Evolutionary conservation across 2,797 vertebrate species (phyloP).

Genomic region (Lateolabrax maculatus): DNA sequence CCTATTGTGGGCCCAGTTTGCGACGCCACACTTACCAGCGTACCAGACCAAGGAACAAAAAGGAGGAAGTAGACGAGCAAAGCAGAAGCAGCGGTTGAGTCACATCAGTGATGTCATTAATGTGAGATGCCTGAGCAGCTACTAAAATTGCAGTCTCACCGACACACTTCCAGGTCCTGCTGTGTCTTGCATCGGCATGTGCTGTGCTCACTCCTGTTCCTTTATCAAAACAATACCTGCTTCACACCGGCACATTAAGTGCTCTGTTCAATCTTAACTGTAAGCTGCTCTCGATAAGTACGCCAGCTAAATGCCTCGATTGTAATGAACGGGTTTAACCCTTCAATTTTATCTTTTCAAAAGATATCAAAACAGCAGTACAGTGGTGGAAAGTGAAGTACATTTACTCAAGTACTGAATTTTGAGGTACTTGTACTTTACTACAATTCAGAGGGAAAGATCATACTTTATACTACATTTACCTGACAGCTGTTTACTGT

Average conservation of each 20-base stretch:
- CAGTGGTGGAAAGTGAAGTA: background rate
- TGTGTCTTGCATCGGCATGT: constrained; percentile 69
- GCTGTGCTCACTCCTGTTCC: constrained; percentile 38
- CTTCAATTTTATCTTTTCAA: background rate
- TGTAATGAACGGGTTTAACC: background rate
- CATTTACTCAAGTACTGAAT: background rate
- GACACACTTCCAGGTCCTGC: constrained; percentile 50
- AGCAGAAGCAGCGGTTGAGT: constrained; percentile 69
- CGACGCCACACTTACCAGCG: background rate
- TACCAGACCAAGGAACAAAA: constrained; percentile 51
- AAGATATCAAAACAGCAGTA: background rate
- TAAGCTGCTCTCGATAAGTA: constrained; percentile 7
- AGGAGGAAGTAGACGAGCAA: constrained; percentile 64
- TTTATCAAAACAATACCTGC: constrained; percentile 46
- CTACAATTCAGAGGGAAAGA: background rate
- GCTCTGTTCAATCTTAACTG: constrained; percentile 14
- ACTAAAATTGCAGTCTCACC: constrained; percentile 29
- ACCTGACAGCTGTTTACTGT: background rate
- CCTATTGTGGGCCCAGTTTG: constrained; percentile 1
- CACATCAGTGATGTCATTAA: constrained; percentile 68
- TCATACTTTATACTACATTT: background rate
- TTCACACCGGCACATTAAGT: constrained; percentile 8
- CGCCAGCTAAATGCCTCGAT: background rate
- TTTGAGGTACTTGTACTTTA: background rate
- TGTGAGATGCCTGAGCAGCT: constrained; percentile 42